Evolutionary conservation across 2,888 invertebrate genomes (phyloP).

Genomic region (Agrotis segetum): DNA sequence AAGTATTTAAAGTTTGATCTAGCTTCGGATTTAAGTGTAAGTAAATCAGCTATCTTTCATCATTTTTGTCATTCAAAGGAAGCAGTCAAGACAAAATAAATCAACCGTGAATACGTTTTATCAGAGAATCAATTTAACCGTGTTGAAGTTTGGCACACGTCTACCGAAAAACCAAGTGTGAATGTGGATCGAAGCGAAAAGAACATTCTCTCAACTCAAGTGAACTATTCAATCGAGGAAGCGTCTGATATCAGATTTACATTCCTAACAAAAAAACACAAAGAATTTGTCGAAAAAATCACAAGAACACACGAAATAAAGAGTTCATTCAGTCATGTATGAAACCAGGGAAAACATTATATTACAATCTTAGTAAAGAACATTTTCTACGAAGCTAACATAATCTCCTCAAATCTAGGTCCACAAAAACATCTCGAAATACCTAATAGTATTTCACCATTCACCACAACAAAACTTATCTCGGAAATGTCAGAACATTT

Average conservation of each 20-base stretch:
- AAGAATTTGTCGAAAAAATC: neutral
- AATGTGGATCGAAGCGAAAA: too few relatives aligned
- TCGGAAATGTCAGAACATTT: constrained; percentile 54
- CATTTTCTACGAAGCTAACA: constrained; percentile 1
- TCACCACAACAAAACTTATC: constrained; percentile 55
- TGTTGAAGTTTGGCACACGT: too few relatives aligned
- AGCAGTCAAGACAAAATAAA: too few relatives aligned
- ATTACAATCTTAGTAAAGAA: constrained; percentile 5
- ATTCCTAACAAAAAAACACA: too few relatives aligned
- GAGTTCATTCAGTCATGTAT: constrained; percentile 11
- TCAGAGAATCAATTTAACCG: too few relatives aligned
- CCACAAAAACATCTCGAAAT: constrained; percentile 41
- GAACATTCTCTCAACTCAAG: too few relatives aligned
- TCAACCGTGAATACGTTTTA: too few relatives aligned
- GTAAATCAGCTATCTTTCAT: too few relatives aligned
- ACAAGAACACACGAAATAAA: neutral
- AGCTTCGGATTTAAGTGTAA: neutral
- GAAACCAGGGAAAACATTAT: constrained; percentile 4
- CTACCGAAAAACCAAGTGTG: too few relatives aligned
- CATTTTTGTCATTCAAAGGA: too few relatives aligned
- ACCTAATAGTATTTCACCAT: constrained; percentile 51
- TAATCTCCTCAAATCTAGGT: constrained; percentile 39
- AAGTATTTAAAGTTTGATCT: constrained; percentile 1
- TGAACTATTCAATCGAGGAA: too few relatives aligned
- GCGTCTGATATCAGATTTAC: too few relatives aligned